These are phyloP conservation scores for Drosophila antonietae DNA, from an alignment of 2,888 invertebrate genomes.

Conservation along the genomic window DNA sequence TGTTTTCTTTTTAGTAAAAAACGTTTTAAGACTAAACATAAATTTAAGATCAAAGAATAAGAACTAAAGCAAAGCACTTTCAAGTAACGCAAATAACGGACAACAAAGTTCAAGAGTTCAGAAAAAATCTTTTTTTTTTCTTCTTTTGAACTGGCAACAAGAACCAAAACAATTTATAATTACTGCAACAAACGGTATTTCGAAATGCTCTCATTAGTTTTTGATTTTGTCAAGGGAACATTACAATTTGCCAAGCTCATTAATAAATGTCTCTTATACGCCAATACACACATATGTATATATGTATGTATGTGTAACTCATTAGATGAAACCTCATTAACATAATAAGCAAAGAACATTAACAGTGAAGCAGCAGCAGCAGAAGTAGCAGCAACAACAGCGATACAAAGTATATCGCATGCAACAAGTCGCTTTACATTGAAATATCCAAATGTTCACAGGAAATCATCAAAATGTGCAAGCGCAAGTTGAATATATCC, in stretches of 20 bases:
- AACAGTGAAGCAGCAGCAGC: conserved; percentile 26
- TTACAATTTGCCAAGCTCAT: conserved; percentile 24
- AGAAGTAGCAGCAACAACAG: not conserved
- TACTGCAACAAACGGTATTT: conserved; percentile 19
- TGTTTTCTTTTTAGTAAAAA: not conserved
- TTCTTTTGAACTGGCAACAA: too few species aligned
- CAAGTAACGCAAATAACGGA: not conserved
- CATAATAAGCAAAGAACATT: conserved; percentile 42
- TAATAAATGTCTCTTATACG: conserved; percentile 6
- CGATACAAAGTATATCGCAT: conserved; percentile 47
- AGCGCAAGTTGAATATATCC: conserved; percentile 60
- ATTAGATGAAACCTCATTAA: conserved; percentile 42
- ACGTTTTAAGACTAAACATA: not conserved
- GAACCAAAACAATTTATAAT: not conserved
- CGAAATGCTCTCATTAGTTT: conserved; percentile 20
- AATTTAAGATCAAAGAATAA: not conserved
- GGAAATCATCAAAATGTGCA: conserved; percentile 79
- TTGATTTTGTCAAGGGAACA: conserved; percentile 27
- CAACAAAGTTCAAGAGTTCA: not conserved
- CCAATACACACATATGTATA: not conserved
- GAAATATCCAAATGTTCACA: conserved; percentile 79
- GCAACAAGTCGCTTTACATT: conserved; percentile 80
- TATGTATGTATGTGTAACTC: conserved; percentile 18
- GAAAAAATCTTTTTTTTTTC: not conserved
- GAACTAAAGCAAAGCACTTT: not conserved